A percentile compares a stretch with the other conserved stretches of the same genome.
phyloP scores from a whole-genome alignment of 2,113 vertebrate genomes.

The Salvelinus sp. region DNA sequence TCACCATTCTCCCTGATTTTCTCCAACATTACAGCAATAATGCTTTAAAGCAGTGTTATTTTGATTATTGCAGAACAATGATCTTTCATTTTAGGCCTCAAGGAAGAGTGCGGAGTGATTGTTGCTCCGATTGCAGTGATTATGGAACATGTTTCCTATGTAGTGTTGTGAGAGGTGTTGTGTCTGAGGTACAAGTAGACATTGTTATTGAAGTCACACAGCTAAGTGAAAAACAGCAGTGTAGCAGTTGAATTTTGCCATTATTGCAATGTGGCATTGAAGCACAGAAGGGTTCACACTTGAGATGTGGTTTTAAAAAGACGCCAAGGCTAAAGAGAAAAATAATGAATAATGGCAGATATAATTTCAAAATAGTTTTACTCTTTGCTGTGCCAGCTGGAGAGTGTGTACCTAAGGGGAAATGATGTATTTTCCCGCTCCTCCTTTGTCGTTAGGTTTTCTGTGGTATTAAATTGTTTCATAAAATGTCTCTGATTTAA shows the following conservation, averaged over 20 bases:
- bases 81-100: neutral
- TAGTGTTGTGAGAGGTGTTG: neutral
- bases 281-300: neutral
- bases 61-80: neutral
- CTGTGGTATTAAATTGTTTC: neutral
- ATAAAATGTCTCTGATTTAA: neutral
- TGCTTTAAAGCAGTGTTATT: neutral
- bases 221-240: neutral
- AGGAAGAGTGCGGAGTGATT: neutral
- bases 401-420: neutral
- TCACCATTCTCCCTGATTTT: neutral
- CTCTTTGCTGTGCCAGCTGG: too few species aligned
- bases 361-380: too few species aligned
- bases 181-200: neutral
- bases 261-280: neutral
- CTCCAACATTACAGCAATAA: neutral
- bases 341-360: too few species aligned
- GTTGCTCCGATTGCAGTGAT: neutral
- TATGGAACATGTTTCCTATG: neutral
- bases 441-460: neutral
- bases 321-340: neutral
- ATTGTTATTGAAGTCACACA: conserved; percentile 1
- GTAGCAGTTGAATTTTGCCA: neutral
- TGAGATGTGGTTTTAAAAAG: neutral
- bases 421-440: neutral